Conservation (phyloP, 2,113 vertebrate species). For the Varanus salvator region DNA sequence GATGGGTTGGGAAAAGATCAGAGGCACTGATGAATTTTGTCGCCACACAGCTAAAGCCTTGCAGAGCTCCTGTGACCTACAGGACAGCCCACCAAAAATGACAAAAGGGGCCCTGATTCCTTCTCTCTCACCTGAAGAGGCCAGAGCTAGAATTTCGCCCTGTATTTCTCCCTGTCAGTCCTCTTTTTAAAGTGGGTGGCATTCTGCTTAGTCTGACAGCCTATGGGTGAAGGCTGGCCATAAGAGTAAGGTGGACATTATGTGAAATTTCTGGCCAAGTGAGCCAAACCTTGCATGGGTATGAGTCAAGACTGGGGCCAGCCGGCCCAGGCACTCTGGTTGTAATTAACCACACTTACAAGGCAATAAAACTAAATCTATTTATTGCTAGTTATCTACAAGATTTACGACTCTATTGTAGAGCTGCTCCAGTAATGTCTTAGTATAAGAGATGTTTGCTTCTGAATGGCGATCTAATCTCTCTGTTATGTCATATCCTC, state of each 20-base stretch:
- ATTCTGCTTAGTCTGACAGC: not conserved
- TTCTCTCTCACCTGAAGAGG: not conserved
- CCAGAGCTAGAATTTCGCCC: not conserved
- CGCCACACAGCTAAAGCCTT: not conserved
- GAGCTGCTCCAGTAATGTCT: too few species aligned
- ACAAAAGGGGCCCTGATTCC: not conserved
- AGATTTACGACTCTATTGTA: too few species aligned
- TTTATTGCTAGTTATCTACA: too few species aligned
- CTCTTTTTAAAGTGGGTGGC: not conserved
- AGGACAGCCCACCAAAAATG: not conserved
- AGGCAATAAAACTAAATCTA: too few species aligned
- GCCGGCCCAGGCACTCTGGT: too few species aligned
- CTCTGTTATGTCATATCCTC: too few species aligned
- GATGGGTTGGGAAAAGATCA: not conserved
- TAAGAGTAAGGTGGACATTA: not conserved
- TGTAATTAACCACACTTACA: too few species aligned
- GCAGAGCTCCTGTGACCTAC: too few species aligned
- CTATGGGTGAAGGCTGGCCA: not conserved
- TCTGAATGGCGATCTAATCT: too few species aligned
- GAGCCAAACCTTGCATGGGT: not conserved
- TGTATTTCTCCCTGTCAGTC: not conserved
- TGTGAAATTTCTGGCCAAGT: not conserved
- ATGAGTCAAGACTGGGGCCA: too few species aligned
- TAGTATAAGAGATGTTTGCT: too few species aligned
- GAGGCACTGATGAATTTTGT: not conserved